Conservation (phyloP, 2,113 vertebrate species). For the Numida meleagris region DNA sequence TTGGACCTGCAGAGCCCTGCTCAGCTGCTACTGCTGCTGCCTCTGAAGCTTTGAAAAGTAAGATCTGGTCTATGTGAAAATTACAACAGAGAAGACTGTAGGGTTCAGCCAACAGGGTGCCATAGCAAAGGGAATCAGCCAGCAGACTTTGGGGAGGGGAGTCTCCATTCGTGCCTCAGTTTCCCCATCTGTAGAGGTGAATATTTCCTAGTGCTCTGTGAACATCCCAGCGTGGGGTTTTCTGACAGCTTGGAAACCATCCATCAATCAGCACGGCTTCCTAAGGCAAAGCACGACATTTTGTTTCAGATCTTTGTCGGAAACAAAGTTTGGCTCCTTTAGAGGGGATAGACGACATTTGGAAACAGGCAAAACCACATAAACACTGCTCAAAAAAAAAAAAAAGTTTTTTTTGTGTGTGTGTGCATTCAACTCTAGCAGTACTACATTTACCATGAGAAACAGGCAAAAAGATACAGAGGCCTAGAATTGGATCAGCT, state of each 20-base stretch:
- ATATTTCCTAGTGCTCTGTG: neutral
- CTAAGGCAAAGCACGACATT: neutral
- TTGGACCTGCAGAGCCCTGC: neutral
- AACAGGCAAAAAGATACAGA: neutral
- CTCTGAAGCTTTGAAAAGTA: neutral
- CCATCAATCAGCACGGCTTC: neutral
- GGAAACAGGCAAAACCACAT: neutral
- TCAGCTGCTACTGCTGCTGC: neutral
- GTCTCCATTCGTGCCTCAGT: neutral
- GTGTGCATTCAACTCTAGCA: neutral
- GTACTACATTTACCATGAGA: neutral
- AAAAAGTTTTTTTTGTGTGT: no score
- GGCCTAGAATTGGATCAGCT: neutral
- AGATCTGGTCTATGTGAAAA: accelerated
- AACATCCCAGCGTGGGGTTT: neutral
- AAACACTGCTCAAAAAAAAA: neutral
- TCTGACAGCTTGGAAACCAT: neutral
- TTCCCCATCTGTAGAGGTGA: neutral
- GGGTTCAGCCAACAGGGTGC: neutral
- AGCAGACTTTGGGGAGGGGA: neutral
- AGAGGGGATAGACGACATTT: neutral
- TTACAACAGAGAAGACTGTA: neutral
- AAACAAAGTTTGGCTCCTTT: neutral
- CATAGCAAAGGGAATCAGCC: neutral
- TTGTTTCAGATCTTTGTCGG: neutral